A percentile compares a stretch with the other conserved stretches of the same genome.
Conservation (phyloP, 2,797 vertebrate genomes). For the Eulemur albifrons region DNA sequence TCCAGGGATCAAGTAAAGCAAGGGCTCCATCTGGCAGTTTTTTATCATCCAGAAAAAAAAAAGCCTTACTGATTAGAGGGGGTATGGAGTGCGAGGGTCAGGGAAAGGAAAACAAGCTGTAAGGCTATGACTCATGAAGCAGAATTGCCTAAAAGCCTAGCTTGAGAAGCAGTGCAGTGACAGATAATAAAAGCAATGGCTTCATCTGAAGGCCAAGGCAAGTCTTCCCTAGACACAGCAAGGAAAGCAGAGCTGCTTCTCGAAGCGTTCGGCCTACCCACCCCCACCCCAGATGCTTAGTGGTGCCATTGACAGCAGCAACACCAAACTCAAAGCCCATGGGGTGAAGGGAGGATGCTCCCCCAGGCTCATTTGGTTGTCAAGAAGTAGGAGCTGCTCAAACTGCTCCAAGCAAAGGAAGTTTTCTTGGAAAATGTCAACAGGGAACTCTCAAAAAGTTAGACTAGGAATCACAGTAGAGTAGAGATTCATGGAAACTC, state of each 20-base stretch:
- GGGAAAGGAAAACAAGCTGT: neutral
- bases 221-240: neutral
- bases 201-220: neutral
- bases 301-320: neutral
- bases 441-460: neutral
- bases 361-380: neutral
- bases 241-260: neutral
- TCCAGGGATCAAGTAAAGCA: constrained; percentile 56
- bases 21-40: constrained; percentile 48
- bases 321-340: neutral
- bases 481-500: neutral
- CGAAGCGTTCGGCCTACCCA: neutral
- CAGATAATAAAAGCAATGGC: neutral
- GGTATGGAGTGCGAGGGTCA: neutral
- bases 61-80: neutral
- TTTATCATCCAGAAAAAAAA: constrained; percentile 10
- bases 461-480: neutral
- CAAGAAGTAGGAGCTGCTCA: neutral
- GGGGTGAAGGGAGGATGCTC: neutral
- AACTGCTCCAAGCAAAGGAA: neutral
- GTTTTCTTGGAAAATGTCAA: neutral
- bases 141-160: neutral
- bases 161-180: neutral
- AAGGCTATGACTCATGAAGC: neutral
- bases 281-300: neutral